Percentiles rank a stretch among this genome's conserved stretches.
phyloP scores from a whole-genome alignment of 2,113 vertebrate genomes.

The Lophotis ruficrista region DNA sequence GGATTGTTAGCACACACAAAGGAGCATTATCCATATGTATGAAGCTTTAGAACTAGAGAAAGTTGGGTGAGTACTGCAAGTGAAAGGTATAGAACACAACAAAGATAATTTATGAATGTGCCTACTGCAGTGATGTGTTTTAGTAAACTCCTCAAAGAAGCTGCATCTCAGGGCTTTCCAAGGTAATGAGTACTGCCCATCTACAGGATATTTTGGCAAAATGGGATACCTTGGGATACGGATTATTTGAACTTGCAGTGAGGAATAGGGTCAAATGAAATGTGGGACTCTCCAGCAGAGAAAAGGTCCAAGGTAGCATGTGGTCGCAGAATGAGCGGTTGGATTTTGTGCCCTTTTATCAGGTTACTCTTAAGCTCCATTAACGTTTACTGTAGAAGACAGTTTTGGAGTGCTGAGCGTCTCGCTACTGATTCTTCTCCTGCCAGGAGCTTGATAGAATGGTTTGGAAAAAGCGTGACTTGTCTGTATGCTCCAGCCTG shows the following conservation, averaged over 20 bases:
- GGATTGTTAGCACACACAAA: conserved; percentile 68
- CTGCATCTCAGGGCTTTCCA: background rate
- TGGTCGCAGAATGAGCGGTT: rapidly evolving
- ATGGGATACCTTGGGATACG: background rate
- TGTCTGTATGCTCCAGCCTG: rapidly evolving
- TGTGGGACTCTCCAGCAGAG: background rate
- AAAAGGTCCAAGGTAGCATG: background rate
- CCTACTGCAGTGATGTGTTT: background rate
- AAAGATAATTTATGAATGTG: background rate
- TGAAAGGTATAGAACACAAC: conserved; percentile 24
- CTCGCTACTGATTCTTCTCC: background rate
- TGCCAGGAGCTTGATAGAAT: background rate
- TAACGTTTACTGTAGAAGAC: background rate
- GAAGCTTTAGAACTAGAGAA: conserved; percentile 47
- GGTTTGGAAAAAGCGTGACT: background rate
- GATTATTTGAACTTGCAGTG: background rate
- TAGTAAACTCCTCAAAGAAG: background rate
- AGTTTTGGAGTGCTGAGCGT: background rate
- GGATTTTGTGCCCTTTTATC: background rate
- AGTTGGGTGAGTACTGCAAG: conserved; percentile 26
- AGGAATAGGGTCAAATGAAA: background rate
- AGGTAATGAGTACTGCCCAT: background rate
- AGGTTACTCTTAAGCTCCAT: background rate
- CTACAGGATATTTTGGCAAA: background rate
- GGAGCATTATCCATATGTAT: conserved; percentile 69